A percentile compares a stretch with the other conserved stretches of the same genome.
Conservation (phyloP, 1,140 invertebrate species). For the Cherax destructor region DNA sequence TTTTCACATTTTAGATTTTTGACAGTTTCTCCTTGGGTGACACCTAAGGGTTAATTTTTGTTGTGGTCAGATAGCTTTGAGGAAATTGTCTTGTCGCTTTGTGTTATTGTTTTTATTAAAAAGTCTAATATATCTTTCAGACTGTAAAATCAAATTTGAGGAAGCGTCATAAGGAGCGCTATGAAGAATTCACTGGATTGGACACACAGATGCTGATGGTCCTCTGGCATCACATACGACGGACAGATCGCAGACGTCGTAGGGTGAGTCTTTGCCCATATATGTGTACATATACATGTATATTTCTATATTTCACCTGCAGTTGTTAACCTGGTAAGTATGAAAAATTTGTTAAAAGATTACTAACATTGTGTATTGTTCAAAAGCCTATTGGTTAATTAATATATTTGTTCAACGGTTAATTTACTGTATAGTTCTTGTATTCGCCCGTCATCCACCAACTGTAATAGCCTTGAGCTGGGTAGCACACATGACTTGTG, state of each 20-base stretch:
- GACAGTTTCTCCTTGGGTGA: no score
- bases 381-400: background rate
- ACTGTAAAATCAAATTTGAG: slow-evolving; percentile 38
- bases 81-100: no score
- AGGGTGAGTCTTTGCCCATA: slow-evolving; percentile 30
- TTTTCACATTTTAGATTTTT: no score
- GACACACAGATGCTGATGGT: slow-evolving; percentile 60
- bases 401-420: background rate
- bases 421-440: no score
- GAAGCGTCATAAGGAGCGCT: slow-evolving; percentile 54
- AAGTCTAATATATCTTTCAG: background rate
- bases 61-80: no score
- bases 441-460: no score
- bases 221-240: slow-evolving; percentile 54
- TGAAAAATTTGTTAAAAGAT: background rate
- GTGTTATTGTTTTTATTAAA: no score
- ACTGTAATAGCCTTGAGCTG: no score
- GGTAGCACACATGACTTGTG: no score
- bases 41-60: no score
- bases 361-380: background rate
- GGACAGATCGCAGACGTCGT: slow-evolving; percentile 32
- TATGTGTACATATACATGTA: no score
- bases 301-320: background rate
- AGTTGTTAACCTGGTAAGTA: background rate
- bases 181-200: slow-evolving; percentile 36